Percentiles rank a stretch among this genome's conserved stretches.
Evolutionary conservation across 2,797 vertebrate genomes (phyloP).

Genomic region (Scleropages formosus): DNA sequence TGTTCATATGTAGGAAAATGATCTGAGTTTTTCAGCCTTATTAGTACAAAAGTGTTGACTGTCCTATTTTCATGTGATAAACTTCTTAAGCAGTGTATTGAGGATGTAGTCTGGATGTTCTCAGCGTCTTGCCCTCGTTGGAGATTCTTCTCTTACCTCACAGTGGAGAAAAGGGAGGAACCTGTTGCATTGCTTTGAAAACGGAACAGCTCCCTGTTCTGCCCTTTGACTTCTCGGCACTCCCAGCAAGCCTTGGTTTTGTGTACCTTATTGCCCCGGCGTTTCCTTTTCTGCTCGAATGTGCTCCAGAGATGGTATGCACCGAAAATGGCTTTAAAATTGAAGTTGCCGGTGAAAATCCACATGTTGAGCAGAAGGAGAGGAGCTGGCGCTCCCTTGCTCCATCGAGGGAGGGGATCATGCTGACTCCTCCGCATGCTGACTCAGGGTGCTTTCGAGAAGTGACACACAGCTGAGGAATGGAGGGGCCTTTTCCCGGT

Average conservation of each 20-base stretch:
- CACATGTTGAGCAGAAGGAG: neutral
- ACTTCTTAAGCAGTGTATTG: no score
- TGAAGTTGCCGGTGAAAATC: neutral
- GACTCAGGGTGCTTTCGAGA: conserved; percentile 21
- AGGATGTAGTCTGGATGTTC: no score
- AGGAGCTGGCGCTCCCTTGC: neutral
- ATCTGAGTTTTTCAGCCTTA: no score
- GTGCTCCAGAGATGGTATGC: no score
- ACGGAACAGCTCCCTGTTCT: neutral
- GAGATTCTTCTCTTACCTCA: no score
- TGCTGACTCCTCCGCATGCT: conserved; percentile 26
- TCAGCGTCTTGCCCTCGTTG: no score
- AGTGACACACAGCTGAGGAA: conserved; percentile 20
- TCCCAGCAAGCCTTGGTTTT: neutral
- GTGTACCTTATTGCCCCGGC: neutral
- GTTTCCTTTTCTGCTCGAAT: neutral
- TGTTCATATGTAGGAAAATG: no score
- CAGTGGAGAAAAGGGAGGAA: no score
- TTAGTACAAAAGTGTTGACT: no score
- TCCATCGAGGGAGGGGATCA: conserved; percentile 8
- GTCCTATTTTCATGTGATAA: no score
- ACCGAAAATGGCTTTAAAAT: no score
- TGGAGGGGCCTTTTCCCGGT: conserved; percentile 29
- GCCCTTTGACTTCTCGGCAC: neutral
- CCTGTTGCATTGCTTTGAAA: neutral